Percentiles rank a stretch among this genome's conserved stretches.
Conservation (phyloP, 1,140 invertebrate genomes). For the Trichogramma pretiosum region DNA sequence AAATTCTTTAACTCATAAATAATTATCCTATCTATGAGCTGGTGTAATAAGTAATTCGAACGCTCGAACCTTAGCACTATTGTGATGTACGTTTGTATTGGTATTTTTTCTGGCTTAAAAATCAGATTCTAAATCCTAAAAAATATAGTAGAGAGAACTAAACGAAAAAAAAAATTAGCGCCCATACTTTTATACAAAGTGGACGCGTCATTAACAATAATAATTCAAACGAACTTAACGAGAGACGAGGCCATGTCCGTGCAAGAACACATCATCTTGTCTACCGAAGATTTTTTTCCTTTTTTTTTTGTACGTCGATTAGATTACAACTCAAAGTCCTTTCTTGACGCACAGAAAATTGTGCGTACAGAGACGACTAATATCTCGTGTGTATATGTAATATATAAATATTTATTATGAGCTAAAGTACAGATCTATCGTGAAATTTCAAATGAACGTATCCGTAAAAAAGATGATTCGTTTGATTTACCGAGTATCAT, state of each 20-base stretch:
- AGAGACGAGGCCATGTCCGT: conserved; percentile 12
- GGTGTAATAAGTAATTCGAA: too few relatives aligned
- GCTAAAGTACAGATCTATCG: too few relatives aligned
- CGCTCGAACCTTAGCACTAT: too few relatives aligned
- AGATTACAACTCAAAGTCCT: conserved; percentile 17
- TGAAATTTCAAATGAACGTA: too few relatives aligned
- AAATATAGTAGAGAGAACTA: too few relatives aligned
- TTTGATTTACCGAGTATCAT: not conserved
- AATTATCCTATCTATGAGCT: too few relatives aligned
- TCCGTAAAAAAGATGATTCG: too few relatives aligned
- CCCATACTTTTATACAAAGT: not conserved
- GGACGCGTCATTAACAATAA: conserved; percentile 6
- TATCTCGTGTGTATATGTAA: conserved; percentile 23
- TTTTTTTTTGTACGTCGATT: conserved; percentile 17
- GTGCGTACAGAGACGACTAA: conserved; percentile 8
- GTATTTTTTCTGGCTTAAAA: too few relatives aligned
- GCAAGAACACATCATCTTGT: conserved; percentile 8
- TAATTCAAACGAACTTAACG: conserved; percentile 8
- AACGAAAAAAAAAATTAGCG: not conserved
- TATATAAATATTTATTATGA: conserved; percentile 29
- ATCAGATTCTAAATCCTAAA: too few relatives aligned
- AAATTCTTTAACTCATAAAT: too few relatives aligned
- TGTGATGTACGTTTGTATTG: too few relatives aligned
- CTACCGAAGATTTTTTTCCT: conserved; percentile 7
- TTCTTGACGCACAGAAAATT: conserved; percentile 10